Conservation (phyloP, 1,140 invertebrate genomes). For the Probaryconus sp. region DNA sequence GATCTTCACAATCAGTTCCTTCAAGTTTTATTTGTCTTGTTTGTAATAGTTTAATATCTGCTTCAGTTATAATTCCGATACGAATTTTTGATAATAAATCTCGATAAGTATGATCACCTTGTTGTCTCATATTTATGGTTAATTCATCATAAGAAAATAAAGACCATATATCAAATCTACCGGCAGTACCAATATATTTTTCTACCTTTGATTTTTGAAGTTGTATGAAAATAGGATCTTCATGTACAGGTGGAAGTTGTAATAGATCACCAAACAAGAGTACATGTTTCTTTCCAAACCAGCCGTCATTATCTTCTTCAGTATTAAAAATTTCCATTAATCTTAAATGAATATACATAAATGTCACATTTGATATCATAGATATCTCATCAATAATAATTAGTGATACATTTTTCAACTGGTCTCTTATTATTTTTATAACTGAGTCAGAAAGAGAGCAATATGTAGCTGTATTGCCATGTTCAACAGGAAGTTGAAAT, state of each 20-base stretch:
- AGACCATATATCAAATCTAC: slow-evolving; percentile 1
- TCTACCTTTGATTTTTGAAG: not conserved
- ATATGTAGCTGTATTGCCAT: slow-evolving; percentile 50
- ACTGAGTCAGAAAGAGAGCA: slow-evolving; percentile 48
- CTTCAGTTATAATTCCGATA: slow-evolving; percentile 47
- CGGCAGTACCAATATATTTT: not conserved
- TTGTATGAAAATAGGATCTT: not conserved
- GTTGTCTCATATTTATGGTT: slow-evolving; percentile 35
- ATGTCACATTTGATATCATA: slow-evolving; percentile 60
- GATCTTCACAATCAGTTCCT: slow-evolving; percentile 22
- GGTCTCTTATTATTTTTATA: no score
- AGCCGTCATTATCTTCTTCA: slow-evolving; percentile 5
- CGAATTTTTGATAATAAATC: slow-evolving; percentile 39
- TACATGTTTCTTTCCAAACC: not conserved
- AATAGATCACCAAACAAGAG: not conserved
- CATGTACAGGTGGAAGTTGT: not conserved
- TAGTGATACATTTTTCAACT: no score
- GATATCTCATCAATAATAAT: slow-evolving; percentile 63
- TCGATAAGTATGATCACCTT: slow-evolving; percentile 22
- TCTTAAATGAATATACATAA: slow-evolving; percentile 37
- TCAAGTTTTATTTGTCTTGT: slow-evolving; percentile 43
- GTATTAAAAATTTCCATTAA: slow-evolving; percentile 30
- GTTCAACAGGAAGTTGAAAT: slow-evolving; percentile 57
- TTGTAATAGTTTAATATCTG: slow-evolving; percentile 42
- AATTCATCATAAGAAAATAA: slow-evolving; percentile 41